These are phyloP conservation scores for Xestia c-nigrum DNA, from an alignment of 2,888 invertebrate genomes.

Conservation along the genomic window DNA sequence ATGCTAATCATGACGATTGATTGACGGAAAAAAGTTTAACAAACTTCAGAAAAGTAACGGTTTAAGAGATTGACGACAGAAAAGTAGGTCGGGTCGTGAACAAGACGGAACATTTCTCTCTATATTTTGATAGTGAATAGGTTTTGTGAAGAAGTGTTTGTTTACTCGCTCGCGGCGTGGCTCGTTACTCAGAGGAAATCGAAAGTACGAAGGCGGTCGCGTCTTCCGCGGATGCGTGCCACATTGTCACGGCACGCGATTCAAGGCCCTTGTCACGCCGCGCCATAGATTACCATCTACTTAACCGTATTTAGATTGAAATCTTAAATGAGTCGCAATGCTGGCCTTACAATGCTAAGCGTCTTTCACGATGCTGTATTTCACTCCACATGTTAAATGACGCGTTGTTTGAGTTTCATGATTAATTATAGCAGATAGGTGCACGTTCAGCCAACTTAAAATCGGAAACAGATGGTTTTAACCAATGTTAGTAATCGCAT, in stretches of 20 bases:
- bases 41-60: slow-evolving; percentile 54
- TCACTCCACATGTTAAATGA: slow-evolving; percentile 27
- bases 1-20: slow-evolving; percentile 42
- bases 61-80: slow-evolving; percentile 54
- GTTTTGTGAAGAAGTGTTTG: slow-evolving; percentile 60
- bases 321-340: slow-evolving; percentile 35
- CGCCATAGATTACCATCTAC: slow-evolving; percentile 44
- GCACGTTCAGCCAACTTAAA: slow-evolving; percentile 23
- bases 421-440: slow-evolving; percentile 37
- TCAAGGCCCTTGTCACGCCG: slow-evolving; percentile 58
- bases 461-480: slow-evolving; percentile 40
- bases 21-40: slow-evolving; percentile 45
- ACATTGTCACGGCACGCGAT: slow-evolving; percentile 69
- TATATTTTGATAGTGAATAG: slow-evolving; percentile 61
- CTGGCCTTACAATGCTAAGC: slow-evolving; percentile 22
- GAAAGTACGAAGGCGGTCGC: slow-evolving; percentile 77
- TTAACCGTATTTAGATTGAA: slow-evolving; percentile 49
- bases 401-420: slow-evolving; percentile 35
- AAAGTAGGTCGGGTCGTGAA: slow-evolving; percentile 59
- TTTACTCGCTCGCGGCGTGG: slow-evolving; percentile 62
- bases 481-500: slow-evolving; percentile 47
- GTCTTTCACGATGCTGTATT: slow-evolving; percentile 36
- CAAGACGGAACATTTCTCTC: slow-evolving; percentile 53
- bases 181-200: slow-evolving; percentile 74
- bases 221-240: slow-evolving; percentile 72